These are phyloP conservation scores for Fistularia commersonii DNA, from an alignment of 2,797 vertebrate species.

Conservation along the genomic window DNA sequence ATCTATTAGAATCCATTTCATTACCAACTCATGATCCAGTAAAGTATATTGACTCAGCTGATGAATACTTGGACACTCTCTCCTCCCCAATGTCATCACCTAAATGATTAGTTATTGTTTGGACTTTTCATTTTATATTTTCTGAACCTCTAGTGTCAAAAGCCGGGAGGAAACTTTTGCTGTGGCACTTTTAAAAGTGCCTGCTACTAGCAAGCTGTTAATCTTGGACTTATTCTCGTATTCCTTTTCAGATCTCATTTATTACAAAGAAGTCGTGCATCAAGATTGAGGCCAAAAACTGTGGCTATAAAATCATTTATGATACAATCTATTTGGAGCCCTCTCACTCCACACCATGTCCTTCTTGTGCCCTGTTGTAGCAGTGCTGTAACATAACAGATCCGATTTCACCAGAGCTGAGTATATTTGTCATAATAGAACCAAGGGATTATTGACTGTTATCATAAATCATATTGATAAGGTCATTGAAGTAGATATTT, in stretches of 20 bases:
- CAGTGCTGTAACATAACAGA: slow-evolving; percentile 1
- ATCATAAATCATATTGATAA: slow-evolving; percentile 34
- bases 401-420: slow-evolving; percentile 19
- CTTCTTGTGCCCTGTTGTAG: too few species aligned
- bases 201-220: slow-evolving; percentile 41
- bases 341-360: too few species aligned
- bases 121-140: slow-evolving; percentile 10
- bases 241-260: slow-evolving; percentile 51
- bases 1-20: background rate
- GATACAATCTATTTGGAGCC: background rate
- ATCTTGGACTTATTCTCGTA: slow-evolving; percentile 40
- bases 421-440: slow-evolving; percentile 38
- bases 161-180: slow-evolving; percentile 26
- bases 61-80: background rate
- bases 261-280: slow-evolving; percentile 52
- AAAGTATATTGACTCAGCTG: background rate
- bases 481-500: slow-evolving; percentile 4
- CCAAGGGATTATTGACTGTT: slow-evolving; percentile 30
- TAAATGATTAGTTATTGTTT: slow-evolving; percentile 17
- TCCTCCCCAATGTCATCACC: background rate
- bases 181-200: slow-evolving; percentile 29
- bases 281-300: slow-evolving; percentile 39
- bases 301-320: slow-evolving; percentile 50
- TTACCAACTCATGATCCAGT: too few species aligned
- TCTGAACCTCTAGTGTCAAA: slow-evolving; percentile 27